Percentiles rank a stretch among this genome's conserved stretches.
phyloP scores from a whole-genome alignment of 2,797 vertebrate genomes.

The Onychomys torridus region DNA sequence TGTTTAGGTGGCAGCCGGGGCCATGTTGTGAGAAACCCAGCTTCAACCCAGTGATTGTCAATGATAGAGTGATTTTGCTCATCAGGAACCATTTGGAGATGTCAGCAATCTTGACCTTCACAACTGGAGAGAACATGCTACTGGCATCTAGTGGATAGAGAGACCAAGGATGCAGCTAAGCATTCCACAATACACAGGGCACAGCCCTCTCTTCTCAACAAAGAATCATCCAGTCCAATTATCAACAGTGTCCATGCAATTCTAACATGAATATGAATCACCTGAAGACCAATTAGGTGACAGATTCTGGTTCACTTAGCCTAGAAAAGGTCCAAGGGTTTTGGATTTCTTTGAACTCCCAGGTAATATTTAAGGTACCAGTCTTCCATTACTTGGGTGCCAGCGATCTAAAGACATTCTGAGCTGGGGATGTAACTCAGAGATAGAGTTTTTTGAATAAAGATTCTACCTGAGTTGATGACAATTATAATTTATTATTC shows the following conservation, averaged over 20 bases:
- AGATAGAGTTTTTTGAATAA: neutral
- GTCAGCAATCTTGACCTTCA: neutral
- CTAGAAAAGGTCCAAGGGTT: neutral
- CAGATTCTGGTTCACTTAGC: neutral
- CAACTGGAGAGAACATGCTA: neutral
- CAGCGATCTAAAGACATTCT: neutral
- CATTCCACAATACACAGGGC: neutral
- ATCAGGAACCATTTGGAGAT: neutral
- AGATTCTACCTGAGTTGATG: neutral
- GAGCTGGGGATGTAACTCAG: neutral
- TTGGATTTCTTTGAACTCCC: neutral
- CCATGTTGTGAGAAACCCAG: neutral
- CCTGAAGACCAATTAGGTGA: neutral
- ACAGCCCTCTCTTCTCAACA: neutral
- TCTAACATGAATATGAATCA: neutral
- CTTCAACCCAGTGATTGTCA: neutral
- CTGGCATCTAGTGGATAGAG: neutral
- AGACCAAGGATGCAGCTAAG: neutral
- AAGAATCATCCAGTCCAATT: neutral
- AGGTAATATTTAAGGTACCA: neutral
- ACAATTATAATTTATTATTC: neutral
- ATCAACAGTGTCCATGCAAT: neutral
- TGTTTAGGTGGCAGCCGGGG: neutral
- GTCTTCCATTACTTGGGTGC: neutral
- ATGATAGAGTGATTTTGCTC: neutral